These are phyloP conservation scores for Calephelis nemesis DNA, from an alignment of 1,140 invertebrate genomes.

Conservation along the genomic window DNA sequence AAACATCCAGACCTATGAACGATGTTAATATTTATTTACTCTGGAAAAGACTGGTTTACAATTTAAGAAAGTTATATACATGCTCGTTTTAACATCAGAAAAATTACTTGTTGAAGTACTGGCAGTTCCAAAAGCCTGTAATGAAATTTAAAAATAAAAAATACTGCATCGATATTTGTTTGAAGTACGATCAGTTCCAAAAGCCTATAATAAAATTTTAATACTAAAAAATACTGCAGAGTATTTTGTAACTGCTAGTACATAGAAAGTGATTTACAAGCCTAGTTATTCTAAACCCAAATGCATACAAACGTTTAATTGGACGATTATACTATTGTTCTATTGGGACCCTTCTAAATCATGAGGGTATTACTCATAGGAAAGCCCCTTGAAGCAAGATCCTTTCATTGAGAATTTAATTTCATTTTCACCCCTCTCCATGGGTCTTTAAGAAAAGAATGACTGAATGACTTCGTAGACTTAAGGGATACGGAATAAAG, in stretches of 20 bases:
- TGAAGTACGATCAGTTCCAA: no score
- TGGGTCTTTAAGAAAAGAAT: conserved; percentile 72
- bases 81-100: no score
- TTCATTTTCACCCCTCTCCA: conserved; percentile 71
- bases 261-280: conserved; percentile 19
- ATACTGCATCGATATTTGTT: no score
- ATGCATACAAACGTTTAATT: conserved; percentile 71
- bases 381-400: conserved; percentile 61
- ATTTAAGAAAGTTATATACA: no score
- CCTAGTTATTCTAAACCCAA: conserved; percentile 31
- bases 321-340: conserved; percentile 76
- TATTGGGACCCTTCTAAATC: conserved; percentile 53
- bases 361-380: conserved; percentile 70
- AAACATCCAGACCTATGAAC: no score
- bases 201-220: no score
- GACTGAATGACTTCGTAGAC: conserved; percentile 62
- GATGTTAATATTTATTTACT: no score
- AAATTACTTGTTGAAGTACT: conserved; percentile 20
- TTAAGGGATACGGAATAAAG: conserved; percentile 52
- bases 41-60: no score
- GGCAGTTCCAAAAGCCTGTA: no score
- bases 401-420: conserved; percentile 77
- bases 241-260: not conserved
- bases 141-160: no score
- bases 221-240: no score